Percentiles rank a stretch among this genome's conserved stretches.
These are phyloP conservation scores for Acipenser ruthenus DNA, from an alignment of 2,797 vertebrate species.

Conservation along the genomic window DNA sequence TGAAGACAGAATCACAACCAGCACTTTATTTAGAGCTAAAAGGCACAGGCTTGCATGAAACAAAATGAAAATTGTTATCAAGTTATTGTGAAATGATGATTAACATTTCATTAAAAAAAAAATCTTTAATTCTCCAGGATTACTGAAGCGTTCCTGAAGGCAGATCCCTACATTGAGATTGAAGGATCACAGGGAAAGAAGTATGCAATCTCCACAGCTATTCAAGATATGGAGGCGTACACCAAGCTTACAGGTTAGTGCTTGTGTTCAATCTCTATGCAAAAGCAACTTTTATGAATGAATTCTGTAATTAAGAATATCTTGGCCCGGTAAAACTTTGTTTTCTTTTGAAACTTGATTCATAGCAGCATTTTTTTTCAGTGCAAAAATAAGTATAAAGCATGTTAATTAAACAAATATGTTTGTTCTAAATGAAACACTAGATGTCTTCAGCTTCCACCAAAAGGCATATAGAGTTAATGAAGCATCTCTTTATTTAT, in stretches of 20 bases:
- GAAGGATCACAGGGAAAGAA: constrained; percentile 53
- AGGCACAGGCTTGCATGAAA: no score
- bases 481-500: constrained; percentile 19
- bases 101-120: no score
- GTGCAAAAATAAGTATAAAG: neutral
- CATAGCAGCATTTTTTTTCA: neutral
- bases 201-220: constrained; percentile 71
- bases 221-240: constrained; percentile 93
- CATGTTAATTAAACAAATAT: fast-evolving
- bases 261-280: neutral
- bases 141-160: constrained; percentile 84
- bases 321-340: neutral
- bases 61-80: no score
- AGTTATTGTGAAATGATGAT: no score
- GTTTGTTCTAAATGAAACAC: neutral
- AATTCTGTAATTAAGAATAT: no score
- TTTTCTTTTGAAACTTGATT: neutral
- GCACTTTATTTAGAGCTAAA: no score
- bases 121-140: constrained; percentile 61
- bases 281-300: no score
- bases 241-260: constrained; percentile 82
- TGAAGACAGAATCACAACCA: no score
- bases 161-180: constrained; percentile 67
- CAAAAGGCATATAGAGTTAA: no score
- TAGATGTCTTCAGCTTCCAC: neutral